A percentile compares a stretch with the other conserved stretches of the same genome.
phyloP scores from a whole-genome alignment of 1,140 invertebrate genomes.

The Chelonus insularis region DNA sequence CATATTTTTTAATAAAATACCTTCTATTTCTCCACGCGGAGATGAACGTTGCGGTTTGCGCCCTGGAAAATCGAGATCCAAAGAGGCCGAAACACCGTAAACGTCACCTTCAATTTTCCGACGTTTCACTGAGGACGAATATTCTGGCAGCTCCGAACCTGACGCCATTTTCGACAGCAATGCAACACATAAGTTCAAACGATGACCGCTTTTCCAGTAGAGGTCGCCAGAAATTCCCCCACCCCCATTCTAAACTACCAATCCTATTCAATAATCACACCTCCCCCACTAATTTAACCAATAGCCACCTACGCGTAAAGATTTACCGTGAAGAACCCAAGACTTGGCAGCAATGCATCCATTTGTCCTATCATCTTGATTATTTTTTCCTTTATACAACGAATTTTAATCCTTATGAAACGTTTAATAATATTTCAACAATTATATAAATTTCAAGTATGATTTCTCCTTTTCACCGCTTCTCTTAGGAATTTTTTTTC shows the following conservation, averaged over 20 bases:
- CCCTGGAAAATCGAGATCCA: slow-evolving; percentile 45
- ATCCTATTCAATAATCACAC: not conserved
- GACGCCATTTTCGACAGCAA: slow-evolving; percentile 62
- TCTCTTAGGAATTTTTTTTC: too few relatives aligned
- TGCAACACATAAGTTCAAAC: slow-evolving; percentile 35
- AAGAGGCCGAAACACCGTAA: slow-evolving; percentile 36
- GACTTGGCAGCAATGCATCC: slow-evolving; percentile 24
- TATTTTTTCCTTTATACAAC: not conserved
- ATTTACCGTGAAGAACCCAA: not conserved
- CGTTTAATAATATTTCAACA: too few relatives aligned
- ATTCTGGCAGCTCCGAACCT: slow-evolving; percentile 54
- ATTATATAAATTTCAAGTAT: too few relatives aligned
- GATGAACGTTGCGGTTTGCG: slow-evolving; percentile 38
- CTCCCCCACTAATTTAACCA: slow-evolving; percentile 18
- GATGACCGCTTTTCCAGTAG: slow-evolving; percentile 27
- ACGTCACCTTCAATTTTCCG: slow-evolving; percentile 53
- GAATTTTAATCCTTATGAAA: not conserved
- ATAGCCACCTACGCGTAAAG: slow-evolving; percentile 16
- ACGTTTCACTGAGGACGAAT: slow-evolving; percentile 59
- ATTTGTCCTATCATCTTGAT: not conserved
- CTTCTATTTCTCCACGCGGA: slow-evolving; percentile 50
- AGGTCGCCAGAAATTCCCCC: slow-evolving; percentile 31
- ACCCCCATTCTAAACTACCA: slow-evolving; percentile 8
- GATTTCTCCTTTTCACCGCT: too few relatives aligned
- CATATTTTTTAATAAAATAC: slow-evolving; percentile 49